Base-by-base conservation (phyloP, 2,113 vertebrate genomes). In the Syrrhaptes paradoxus region DNA sequence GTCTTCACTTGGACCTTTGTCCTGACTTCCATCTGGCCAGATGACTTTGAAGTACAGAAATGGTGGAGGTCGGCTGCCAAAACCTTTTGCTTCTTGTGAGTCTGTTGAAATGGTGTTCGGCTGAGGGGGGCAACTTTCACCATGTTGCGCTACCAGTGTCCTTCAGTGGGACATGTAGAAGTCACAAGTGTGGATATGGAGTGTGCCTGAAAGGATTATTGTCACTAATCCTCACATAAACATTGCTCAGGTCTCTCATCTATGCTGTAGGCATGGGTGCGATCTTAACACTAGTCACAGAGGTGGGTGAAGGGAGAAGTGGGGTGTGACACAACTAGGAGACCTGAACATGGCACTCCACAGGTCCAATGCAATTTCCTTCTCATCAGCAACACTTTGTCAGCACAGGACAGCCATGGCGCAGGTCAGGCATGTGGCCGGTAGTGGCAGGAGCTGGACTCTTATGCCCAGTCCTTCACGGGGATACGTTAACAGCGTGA, bases 371-470 rank as follows among this genome's bases (percentile, higher is more conserved):
- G 58, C 45, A 10, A 13, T 55, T 55, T 48, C 54, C 54, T 20
- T 72, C 52, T 67, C 2, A 1, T 51, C 41, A 21, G 43, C 22
- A 25, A 11, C 11, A 3, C 32, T 67, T 59, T 61, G 62, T 46
- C 26, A 28, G 45, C 3, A 0, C 8, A 17, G 62, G 36, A 19
- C 46, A 41, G 41, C 31, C 2, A 3, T 17, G 51, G 25, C 1
- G 1, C 58, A 81, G 65, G 36, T 71, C 55, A 1, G 17, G 67
- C 17, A 9, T 2, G 1, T 15, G 65, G 70, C 22, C 6, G 1
- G 4, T 21, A n/a, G 76, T n/a, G 31, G 45, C 22, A 28, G 38
- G 74, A 72, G 31, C 41, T 85, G 67, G 26, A 57, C 41, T 73
- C 7, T 36, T 2, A 2, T 20, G 26, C 10, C n/a, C 13, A 31